Evolutionary conservation across 2,888 invertebrate species (phyloP), one percentile per base, ranked within the genome.

Genomic region (Choristoneura rosaceana): DNA sequence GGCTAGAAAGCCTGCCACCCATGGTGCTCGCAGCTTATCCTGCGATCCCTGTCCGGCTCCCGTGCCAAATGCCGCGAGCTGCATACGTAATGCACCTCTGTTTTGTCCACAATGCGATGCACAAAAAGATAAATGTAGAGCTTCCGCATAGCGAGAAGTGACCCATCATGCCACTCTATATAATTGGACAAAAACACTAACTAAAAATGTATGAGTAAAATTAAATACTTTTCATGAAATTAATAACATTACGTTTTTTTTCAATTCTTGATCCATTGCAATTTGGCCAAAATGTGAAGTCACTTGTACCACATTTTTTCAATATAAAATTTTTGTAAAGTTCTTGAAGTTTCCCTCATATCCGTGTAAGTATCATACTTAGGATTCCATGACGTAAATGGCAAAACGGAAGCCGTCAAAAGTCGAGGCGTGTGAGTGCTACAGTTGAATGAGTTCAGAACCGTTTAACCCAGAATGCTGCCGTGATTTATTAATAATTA

Each of bases 21-120:
- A 92, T 82, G 84, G 85, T 78, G 91, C 82, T 85, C 84, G 80
- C 82, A 81, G 80, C 82, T 88, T 90, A 88, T 89, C 87, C 90
- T 85, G 74, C 82, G 82, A 86, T 88, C 87, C 86, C 81, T 83
- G 82, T 88, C 84, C 84, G 81, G 80, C 81, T 82, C 86, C 87
- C 83, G 87, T 89, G 89, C 88, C 90, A 90, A 90, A 88, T 84
- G 86, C 82, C 82, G 79, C 81, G 82, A 79, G 76, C 79, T 84
- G 91, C 88, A 91, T 92, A 90, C 90, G 71, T 86, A 91, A 90
- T 88, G 83, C 80, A 82, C 74, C 77, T 75, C 82, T 67, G 69
- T 69, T 71, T 71, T 41, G 69, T 71, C 63, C 33, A 73, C 73
- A 73, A 90, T 89, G 85, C 90, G 80, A 82, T 81, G 80, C 87